These are phyloP conservation scores for Coilia nasus DNA, from an alignment of 2,797 vertebrate genomes.

Conservation along the genomic window DNA sequence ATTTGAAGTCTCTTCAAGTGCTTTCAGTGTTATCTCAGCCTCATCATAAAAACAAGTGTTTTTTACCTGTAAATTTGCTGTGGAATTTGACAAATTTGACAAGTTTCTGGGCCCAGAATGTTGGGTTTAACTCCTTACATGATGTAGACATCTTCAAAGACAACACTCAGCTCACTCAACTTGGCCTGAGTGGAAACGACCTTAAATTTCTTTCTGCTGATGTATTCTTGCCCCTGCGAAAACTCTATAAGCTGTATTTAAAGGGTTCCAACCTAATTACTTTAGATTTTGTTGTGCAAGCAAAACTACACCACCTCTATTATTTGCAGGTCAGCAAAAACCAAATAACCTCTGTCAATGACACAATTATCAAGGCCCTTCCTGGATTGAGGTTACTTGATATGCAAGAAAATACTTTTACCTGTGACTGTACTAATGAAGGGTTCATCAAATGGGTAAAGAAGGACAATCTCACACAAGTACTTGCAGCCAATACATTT, in stretches of 20 bases:
- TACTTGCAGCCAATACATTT: conserved; percentile 49
- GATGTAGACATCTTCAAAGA: conserved; percentile 44
- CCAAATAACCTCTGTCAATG: conserved; percentile 43
- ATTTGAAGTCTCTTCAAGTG: conserved; percentile 43
- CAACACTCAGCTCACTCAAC: conserved; percentile 32
- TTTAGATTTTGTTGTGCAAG: conserved; percentile 34
- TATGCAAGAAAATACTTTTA: conserved; percentile 59
- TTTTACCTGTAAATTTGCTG: conserved; percentile 58
- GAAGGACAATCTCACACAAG: conserved; percentile 58
- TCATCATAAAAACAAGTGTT: conserved; percentile 43
- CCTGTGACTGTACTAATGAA: conserved; percentile 63
- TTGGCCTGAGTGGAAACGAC: conserved; percentile 30
- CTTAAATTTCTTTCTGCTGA: background rate
- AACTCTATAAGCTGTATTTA: background rate
- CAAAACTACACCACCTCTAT: conserved; percentile 11
- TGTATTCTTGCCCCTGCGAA: conserved; percentile 11
- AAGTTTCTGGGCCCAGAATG: conserved; percentile 54
- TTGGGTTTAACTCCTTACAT: conserved; percentile 46
- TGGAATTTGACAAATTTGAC: conserved; percentile 52
- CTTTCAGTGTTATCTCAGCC: conserved; percentile 55
- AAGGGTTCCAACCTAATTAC: background rate
- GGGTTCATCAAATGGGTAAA: conserved; percentile 61
- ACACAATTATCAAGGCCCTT: conserved; percentile 44
- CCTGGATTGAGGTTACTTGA: conserved; percentile 52
- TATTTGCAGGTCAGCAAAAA: conserved; percentile 42